Percentiles rank a stretch among this genome's conserved stretches.
Evolutionary conservation across 2,113 vertebrate species (phyloP).

Genomic region (Solea solea): DNA sequence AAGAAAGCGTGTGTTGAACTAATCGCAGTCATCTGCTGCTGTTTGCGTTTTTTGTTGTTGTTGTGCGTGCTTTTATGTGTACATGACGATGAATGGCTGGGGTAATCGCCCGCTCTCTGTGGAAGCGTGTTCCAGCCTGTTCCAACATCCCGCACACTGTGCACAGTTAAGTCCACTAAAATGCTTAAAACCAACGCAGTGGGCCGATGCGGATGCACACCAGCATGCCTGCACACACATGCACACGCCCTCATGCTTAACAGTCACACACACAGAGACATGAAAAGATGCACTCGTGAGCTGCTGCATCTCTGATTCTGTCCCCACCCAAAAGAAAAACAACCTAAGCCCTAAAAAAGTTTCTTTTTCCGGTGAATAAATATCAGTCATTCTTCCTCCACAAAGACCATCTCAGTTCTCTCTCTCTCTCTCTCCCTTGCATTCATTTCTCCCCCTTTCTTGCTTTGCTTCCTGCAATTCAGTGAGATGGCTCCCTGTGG

Average conservation of each 20-base stretch:
- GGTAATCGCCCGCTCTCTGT: slow-evolving; percentile 50
- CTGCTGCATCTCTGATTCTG: slow-evolving; percentile 21
- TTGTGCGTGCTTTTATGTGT: slow-evolving; percentile 32
- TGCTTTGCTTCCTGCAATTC: slow-evolving; percentile 63
- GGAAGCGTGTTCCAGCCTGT: slow-evolving; percentile 66
- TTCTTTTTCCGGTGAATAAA: slow-evolving; percentile 51
- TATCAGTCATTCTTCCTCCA: slow-evolving; percentile 48
- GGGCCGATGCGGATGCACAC: slow-evolving; percentile 12
- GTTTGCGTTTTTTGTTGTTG: slow-evolving; percentile 24
- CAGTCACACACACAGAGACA: slow-evolving; percentile 20
- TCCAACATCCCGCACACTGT: slow-evolving; percentile 54
- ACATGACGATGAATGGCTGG: slow-evolving; percentile 34
- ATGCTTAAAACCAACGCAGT: slow-evolving; percentile 48
- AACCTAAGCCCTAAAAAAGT: slow-evolving; percentile 4
- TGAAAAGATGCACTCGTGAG: slow-evolving; percentile 19
- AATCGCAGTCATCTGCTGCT: slow-evolving; percentile 65
- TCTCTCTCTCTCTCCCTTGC: slow-evolving; percentile 2
- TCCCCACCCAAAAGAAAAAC: not conserved
- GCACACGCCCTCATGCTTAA: slow-evolving; percentile 10
- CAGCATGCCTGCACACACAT: not conserved
- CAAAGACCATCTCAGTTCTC: slow-evolving; percentile 71
- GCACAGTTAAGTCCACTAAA: slow-evolving; percentile 51
- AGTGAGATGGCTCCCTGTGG: slow-evolving; percentile 69
- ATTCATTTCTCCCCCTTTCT: slow-evolving; percentile 52
- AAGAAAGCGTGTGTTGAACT: slow-evolving; percentile 57